Evolutionary conservation across 2,113 vertebrate species (phyloP), one percentile per base, ranked within the genome.

Genomic region (Labeo rohita): DNA sequence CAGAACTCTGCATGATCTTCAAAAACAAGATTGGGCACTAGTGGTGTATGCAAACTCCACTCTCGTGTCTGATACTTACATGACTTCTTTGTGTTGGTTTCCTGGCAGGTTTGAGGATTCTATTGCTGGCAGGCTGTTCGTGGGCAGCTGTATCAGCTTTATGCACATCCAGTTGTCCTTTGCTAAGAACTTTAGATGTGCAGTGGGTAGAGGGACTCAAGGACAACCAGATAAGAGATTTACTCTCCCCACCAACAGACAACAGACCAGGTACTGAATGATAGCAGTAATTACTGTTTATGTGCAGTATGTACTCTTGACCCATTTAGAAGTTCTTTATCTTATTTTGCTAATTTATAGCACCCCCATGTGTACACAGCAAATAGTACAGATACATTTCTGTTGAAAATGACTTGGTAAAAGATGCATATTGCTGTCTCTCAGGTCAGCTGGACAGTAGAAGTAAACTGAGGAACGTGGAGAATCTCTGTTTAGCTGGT

Each of bases 191-290:
- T 47, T 93, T 99, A 92, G 97, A 99, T 8, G 95, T 98, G 80
- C 97, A 98, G 95, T 99, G 98, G 98, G 98, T 98, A 0, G 98
- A 99, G 92, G 98, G 98, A 80, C 94, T 99, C 63, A 99, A 97
- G 92, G 98, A 99, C 0, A 96, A 97, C 87, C 98, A 99, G 92
- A 99, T 99, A 96, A 95, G 96, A 93, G 98, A 99, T 93, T 95
- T 99, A 86, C 90, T 99, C 85, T 99, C 98, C 0, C 96, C 97
- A 0, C 97, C 97, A 74, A 98, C 97, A 15, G 98, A 99, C 81
- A 98, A 97, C 93, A 94, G 98, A 89, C 98, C 98, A 96, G 98
- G 98, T 99, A 93, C 9, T 21, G 9, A 23, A 56, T 56, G 34
- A 68, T 49, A 49, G 13, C 7, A 10, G 43, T 61, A 61, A 65